Base-by-base conservation (phyloP, 2,113 vertebrate genomes). In the Scopus umbretta region DNA sequence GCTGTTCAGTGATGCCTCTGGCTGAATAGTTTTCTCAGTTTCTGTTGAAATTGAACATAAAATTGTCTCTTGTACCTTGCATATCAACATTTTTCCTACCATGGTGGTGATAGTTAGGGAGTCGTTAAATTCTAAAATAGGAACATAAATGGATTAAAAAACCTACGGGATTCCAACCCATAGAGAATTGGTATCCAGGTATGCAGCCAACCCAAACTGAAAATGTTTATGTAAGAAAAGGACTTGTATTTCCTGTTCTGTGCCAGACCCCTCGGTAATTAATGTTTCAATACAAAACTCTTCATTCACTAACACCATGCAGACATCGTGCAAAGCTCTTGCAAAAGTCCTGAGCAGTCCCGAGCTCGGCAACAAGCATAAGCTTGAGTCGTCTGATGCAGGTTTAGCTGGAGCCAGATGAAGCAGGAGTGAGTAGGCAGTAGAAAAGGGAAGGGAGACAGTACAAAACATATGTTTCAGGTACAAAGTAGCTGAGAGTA, bases 161-260 rank as follows among this genome's bases (percentile, higher is more conserved):
- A 97, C 89, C 89, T 90, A 96, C n/a, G 12, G 83, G 91, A 96
- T 97, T 88, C 95, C 95, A 96, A 94, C 88, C 88, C 74, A 36
- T 56, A 80, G 62, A 92, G 79, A 90, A 82, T 3, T 88, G 86
- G 79, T 96, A 98, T 97, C 88, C 95, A 94, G 87, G 80, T 97
- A 92, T 91, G 59, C 87, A 94, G 97, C 95, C 96, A 97, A 96
- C 83, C 79, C 96, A 98, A 98, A 98, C 95, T 95, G 84, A 84
- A 93, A 89, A 89, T 96, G 91, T 97, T 98, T 98, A 92, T 80
- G 91, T 95, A 97, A 96, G 87, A 94, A 95, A 97, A 96, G 71
- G 61, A 87, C 87, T 92, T 94, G 55, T 92, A 84, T 95, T 97
- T 98, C 92, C 97, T 86, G 94, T 92, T 96, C 89, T 90, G 80